Conservation (phyloP, 2,113 vertebrate species). For the Prochilodus magdalenae region DNA sequence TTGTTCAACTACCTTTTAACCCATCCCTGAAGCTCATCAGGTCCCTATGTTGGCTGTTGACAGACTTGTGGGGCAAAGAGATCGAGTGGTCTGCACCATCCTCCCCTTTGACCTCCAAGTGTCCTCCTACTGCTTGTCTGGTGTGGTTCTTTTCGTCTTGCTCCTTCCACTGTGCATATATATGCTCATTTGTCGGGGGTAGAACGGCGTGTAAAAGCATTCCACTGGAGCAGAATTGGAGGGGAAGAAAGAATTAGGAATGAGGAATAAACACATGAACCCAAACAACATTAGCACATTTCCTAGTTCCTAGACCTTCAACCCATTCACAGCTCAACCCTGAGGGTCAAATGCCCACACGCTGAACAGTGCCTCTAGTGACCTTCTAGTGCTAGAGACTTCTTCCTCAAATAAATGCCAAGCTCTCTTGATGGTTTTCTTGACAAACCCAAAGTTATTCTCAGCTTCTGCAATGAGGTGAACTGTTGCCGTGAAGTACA, state of each 20-base stretch:
- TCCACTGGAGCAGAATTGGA: constrained; percentile 71
- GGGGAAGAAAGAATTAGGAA: not conserved
- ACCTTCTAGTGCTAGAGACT: too few relatives aligned
- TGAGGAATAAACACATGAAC: not conserved
- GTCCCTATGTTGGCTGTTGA: constrained; percentile 63
- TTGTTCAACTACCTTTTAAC: constrained; percentile 68
- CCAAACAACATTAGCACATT: too few relatives aligned
- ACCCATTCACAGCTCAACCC: too few relatives aligned
- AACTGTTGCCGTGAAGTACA: too few relatives aligned
- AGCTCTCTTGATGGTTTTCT: too few relatives aligned
- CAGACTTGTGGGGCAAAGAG: constrained; percentile 63
- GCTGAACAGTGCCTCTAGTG: too few relatives aligned
- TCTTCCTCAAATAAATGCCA: too few relatives aligned
- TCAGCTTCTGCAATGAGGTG: too few relatives aligned
- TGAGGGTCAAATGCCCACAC: too few relatives aligned
- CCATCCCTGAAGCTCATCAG: constrained; percentile 63
- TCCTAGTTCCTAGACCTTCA: too few relatives aligned
- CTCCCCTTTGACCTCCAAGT: constrained; percentile 68
- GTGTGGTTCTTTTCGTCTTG: constrained; percentile 66
- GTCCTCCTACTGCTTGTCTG: constrained; percentile 58
- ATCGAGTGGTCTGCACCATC: constrained; percentile 56
- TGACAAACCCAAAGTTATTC: too few relatives aligned
- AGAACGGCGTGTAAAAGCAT: constrained; percentile 86
- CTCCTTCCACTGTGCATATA: constrained; percentile 90
- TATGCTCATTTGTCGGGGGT: constrained; percentile 88